These are phyloP conservation scores for Pangasius macronema DNA, from an alignment of 2,797 vertebrate species.

Conservation along the genomic window DNA sequence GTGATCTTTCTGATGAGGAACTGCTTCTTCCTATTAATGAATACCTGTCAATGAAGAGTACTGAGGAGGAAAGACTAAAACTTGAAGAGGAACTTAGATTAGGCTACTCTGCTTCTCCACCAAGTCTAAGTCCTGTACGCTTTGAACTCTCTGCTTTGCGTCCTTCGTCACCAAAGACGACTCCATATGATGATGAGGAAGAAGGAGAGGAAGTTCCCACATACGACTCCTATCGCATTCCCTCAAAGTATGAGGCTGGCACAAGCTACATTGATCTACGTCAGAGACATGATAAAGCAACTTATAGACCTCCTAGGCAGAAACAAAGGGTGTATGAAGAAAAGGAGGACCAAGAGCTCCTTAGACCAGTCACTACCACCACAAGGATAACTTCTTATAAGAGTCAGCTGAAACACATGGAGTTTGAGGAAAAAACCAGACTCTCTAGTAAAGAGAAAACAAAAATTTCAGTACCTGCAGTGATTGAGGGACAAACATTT, in stretches of 20 bases:
- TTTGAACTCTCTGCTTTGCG: constrained; percentile 92
- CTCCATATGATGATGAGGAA: constrained; percentile 76
- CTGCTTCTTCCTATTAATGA: constrained; percentile 90
- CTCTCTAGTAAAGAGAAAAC: constrained; percentile 78
- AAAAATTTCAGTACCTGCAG: constrained; percentile 70
- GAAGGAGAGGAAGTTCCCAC: constrained; percentile 75
- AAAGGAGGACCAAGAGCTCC: constrained; percentile 90
- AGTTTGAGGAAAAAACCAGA: constrained; percentile 87
- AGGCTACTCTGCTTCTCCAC: constrained; percentile 94
- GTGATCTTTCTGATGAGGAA: constrained; percentile 95
- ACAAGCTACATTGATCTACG: constrained; percentile 88
- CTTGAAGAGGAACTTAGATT: constrained; percentile 93
- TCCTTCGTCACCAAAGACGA: constrained; percentile 78
- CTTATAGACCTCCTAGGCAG: constrained; percentile 83
- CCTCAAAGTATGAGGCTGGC: constrained; percentile 86
- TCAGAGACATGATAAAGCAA: constrained; percentile 86
- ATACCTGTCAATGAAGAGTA: constrained; percentile 95
- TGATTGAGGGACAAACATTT: constrained; percentile 75
- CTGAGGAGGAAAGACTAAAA: constrained; percentile 91
- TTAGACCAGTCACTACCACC: constrained; percentile 81
- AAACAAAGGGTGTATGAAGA: constrained; percentile 89
- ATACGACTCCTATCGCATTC: constrained; percentile 90
- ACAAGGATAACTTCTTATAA: constrained; percentile 87
- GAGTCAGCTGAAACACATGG: constrained; percentile 86
- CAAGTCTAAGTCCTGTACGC: constrained; percentile 89